Base-by-base conservation (phyloP, 2,797 vertebrate species). In the Sorex maritimensis region DNA sequence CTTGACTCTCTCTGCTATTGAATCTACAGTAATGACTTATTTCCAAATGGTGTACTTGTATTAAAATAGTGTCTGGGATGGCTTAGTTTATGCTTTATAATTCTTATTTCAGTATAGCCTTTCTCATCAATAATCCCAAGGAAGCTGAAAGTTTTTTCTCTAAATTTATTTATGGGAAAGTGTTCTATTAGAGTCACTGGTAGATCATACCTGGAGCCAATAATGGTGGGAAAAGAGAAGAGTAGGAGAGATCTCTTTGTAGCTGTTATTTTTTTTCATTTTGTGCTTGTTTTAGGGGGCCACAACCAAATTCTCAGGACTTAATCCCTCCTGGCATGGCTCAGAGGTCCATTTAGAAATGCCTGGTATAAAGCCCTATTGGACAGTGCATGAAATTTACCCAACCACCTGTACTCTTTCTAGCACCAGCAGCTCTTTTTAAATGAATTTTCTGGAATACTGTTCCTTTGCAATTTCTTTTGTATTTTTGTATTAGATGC, bases 101-200 rank as follows among this genome's bases (percentile, higher is more conserved):
- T 96, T 71, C 82, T 95, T 83, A 94, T 94, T 95, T 89, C 83
- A 87, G 28, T 93, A 19, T 38, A 58, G 6, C 28, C 28, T 88
- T 95, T 96, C 92, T 0, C 44, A 58, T 86, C 19, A 0, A 1
- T 55, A 78, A 95, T 41, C 30, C 86, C 84, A 21, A 63, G 82
- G 78, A 0, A 0, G 74, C 24, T 90, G 49, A 52, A 11, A 52
- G 10, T 52, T 52, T 52, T 52, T 11, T 52, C 6, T 87, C 92
- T 92, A 61, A 92, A 73, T 95, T 86, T 91, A 69, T 92, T 94
- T 86, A 52, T 6, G 0, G 0, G 41, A 21, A 68, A 75, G 91
- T 49, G 79, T 91, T 8, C 52, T 73, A 92, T 90, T 86, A 44
- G 24, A 85, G 0, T 80, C 26, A 14, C 23, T 86, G 82, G 30